Conservation (phyloP, 2,113 vertebrate genomes). For the Serinus canaria region DNA sequence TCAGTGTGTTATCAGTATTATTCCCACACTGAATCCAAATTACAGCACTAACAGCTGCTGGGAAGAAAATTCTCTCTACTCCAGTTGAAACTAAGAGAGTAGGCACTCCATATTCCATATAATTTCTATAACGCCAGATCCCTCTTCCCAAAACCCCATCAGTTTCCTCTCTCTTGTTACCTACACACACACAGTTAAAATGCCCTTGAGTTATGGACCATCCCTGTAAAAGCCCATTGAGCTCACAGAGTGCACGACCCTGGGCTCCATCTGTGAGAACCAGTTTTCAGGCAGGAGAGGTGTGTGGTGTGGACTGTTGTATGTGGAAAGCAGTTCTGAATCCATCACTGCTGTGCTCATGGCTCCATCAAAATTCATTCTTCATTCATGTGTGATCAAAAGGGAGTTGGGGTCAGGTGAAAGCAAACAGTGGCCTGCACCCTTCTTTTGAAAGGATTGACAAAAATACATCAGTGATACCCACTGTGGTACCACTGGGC, state of each 20-base stretch:
- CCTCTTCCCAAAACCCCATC: background rate
- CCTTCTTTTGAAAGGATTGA: background rate
- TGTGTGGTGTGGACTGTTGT: background rate
- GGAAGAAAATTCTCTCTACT: background rate
- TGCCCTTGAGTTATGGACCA: background rate
- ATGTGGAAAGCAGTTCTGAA: background rate
- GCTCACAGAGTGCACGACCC: background rate
- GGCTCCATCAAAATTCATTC: background rate
- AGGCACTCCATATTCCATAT: background rate
- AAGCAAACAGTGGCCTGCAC: background rate
- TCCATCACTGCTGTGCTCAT: background rate
- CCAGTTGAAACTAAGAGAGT: background rate
- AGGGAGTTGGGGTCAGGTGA: fast-evolving
- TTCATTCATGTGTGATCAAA: background rate
- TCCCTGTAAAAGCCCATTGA: background rate
- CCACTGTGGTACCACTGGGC: background rate
- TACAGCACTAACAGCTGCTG: background rate
- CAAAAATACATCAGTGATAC: background rate
- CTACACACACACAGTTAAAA: background rate
- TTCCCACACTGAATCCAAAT: background rate
- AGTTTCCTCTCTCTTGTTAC: background rate
- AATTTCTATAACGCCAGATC: background rate
- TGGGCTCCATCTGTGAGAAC: background rate
- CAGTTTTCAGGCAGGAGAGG: background rate
- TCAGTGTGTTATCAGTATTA: background rate